A percentile compares a stretch with the other conserved stretches of the same genome.
phyloP scores from a whole-genome alignment of 2,113 vertebrate genomes.

The Hydropotes inermis region DNA sequence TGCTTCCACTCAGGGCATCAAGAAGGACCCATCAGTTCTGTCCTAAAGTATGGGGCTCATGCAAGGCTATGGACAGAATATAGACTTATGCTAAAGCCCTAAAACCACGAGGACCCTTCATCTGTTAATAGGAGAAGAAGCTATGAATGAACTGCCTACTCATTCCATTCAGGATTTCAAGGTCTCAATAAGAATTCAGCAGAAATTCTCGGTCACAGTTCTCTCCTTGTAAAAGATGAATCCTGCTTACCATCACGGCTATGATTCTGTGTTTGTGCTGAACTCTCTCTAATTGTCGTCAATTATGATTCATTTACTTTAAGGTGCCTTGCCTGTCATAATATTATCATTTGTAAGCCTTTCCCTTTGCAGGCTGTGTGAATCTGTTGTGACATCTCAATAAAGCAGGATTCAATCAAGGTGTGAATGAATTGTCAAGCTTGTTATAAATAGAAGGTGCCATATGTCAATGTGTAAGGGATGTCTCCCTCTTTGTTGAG shows the following conservation, averaged over 20 bases:
- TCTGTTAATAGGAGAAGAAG: constrained; percentile 68
- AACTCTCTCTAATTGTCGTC: constrained; percentile 83
- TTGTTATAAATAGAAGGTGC: constrained; percentile 84
- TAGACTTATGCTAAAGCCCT: constrained; percentile 60
- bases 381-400: constrained; percentile 87
- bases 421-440: constrained; percentile 86
- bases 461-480: constrained; percentile 80
- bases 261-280: constrained; percentile 78
- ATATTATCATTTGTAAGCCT: constrained; percentile 84
- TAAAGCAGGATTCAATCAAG: constrained; percentile 84
- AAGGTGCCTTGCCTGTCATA: constrained; percentile 83
- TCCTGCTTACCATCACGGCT: constrained; percentile 41
- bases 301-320: constrained; percentile 85
- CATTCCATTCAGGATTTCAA: constrained; percentile 38
- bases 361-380: constrained; percentile 79
- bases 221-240: background rate
- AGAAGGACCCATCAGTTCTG: background rate
- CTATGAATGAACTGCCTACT: constrained; percentile 55
- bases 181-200: constrained; percentile 32
- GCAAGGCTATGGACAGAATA: constrained; percentile 47
- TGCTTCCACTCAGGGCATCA: background rate
- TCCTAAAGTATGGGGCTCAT: background rate
- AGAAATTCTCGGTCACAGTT: constrained; percentile 42
- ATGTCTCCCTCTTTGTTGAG: constrained; percentile 68
- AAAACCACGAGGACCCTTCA: constrained; percentile 45